Percentiles rank a stretch among this genome's conserved stretches.
Conservation (phyloP, 1,140 invertebrate genomes). For the Apis laboriosa region DNA sequence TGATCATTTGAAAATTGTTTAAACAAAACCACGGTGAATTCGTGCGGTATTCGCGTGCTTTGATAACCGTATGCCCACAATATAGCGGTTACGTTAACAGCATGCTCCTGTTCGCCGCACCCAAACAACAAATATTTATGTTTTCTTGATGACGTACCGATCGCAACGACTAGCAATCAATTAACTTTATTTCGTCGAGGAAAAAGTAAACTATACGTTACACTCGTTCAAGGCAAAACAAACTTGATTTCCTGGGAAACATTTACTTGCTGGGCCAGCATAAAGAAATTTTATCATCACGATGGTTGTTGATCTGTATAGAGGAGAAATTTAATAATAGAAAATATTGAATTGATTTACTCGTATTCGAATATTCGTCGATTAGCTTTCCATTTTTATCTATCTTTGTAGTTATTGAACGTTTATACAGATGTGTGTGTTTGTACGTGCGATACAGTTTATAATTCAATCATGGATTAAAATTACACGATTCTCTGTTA, state of each 20-base stretch:
- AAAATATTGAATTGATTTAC: background rate
- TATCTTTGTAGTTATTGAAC: no score
- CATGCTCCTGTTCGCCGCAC: constrained; percentile 32
- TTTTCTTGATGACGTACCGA: constrained; percentile 64
- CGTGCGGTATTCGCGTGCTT: constrained; percentile 60
- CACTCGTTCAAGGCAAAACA: background rate
- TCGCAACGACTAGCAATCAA: constrained; percentile 66
- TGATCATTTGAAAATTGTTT: constrained; percentile 71
- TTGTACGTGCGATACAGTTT: constrained; percentile 3
- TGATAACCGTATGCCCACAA: constrained; percentile 63
- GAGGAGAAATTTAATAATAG: no score
- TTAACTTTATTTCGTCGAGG: constrained; percentile 57
- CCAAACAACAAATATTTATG: constrained; percentile 72
- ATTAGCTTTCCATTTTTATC: no score
- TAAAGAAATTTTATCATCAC: background rate
- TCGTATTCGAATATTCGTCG: background rate
- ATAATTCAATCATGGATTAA: constrained; percentile 55
- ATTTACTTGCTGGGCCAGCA: no score
- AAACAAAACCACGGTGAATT: constrained; percentile 63
- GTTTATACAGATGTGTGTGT: no score
- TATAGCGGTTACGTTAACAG: constrained; percentile 64
- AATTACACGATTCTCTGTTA: constrained; percentile 52
- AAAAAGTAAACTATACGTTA: constrained; percentile 38
- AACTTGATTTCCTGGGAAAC: constrained; percentile 8
- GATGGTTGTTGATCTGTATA: background rate